phyloP scores from a whole-genome alignment of 2,888 invertebrate species.

The Calameuta idolon region DNA sequence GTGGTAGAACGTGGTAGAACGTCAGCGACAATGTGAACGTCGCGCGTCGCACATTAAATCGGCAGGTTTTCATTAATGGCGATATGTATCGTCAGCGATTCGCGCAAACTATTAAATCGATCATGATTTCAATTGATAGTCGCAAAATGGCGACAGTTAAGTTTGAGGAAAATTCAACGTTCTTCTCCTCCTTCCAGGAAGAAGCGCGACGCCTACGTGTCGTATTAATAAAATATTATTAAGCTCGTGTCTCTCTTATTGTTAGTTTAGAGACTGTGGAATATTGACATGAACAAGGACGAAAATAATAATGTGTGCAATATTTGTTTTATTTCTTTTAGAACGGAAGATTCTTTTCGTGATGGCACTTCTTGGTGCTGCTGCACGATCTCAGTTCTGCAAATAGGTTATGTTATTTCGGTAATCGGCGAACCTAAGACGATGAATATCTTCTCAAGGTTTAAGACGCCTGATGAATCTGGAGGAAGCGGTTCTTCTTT shows the following conservation, averaged over 20 bases:
- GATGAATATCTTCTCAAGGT: not conserved
- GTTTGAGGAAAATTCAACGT: not conserved
- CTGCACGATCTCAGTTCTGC: not conserved
- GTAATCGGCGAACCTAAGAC: not conserved
- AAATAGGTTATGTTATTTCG: not conserved
- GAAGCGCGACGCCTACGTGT: not conserved
- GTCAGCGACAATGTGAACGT: slow-evolving; percentile 25
- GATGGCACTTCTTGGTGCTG: too few species aligned
- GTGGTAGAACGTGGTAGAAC: slow-evolving; percentile 29
- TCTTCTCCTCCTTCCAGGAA: not conserved
- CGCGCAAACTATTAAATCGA: not conserved
- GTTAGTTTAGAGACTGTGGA: not conserved
- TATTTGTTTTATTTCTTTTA: too few species aligned
- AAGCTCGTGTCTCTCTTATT: not conserved
- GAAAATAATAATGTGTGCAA: not conserved
- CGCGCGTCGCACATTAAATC: slow-evolving; percentile 15
- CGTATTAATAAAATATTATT: not conserved
- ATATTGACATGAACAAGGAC: not conserved
- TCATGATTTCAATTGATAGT: not conserved
- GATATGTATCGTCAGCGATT: not conserved
- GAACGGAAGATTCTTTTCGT: too few species aligned
- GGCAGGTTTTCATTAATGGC: slow-evolving; percentile 28
- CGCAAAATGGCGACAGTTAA: not conserved
- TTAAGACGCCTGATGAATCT: not conserved
- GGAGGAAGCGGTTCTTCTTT: not conserved